A percentile compares a stretch with the other conserved stretches of the same genome.
phyloP scores from a whole-genome alignment of 2,113 vertebrate genomes.

The Pseudorasbora parva region DNA sequence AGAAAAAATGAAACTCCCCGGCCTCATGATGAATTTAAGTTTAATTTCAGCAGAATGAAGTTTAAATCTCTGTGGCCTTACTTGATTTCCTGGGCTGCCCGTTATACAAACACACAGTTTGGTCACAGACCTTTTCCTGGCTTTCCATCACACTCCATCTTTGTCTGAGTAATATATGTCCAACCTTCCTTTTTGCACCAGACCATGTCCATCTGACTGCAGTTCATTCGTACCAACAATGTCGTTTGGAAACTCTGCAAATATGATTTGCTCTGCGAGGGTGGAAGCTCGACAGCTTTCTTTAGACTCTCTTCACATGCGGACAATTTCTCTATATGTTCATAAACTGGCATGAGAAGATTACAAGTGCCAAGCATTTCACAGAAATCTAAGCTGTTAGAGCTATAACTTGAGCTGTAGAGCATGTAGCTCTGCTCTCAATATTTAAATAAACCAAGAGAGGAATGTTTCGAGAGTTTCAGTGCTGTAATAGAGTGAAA shows the following conservation, averaged over 20 bases:
- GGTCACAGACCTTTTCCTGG: neutral
- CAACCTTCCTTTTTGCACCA: slow-evolving; percentile 4
- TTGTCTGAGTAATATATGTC: slow-evolving; percentile 7
- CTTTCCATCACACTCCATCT: slow-evolving; percentile 6
- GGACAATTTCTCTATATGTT: neutral
- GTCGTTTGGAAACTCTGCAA: neutral
- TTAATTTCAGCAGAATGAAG: slow-evolving; percentile 1
- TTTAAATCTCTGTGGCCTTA: slow-evolving; percentile 16
- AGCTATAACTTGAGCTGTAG: neutral
- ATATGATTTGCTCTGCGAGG: neutral
- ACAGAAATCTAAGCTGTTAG: neutral
- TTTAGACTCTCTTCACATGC: neutral
- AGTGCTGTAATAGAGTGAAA: neutral
- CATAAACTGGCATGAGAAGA: slow-evolving; percentile 12
- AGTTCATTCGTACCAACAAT: neutral
- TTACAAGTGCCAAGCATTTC: neutral
- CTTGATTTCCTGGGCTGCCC: slow-evolving; percentile 14
- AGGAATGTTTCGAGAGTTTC: neutral
- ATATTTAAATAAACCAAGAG: neutral
- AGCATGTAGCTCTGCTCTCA: neutral
- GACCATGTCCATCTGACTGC: slow-evolving; percentile 10
- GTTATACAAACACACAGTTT: slow-evolving; percentile 6
- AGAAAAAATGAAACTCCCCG: neutral
- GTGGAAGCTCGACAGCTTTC: neutral
- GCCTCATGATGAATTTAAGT: neutral